Conservation (phyloP, 2,888 invertebrate genomes). For the Abrostola tripartita region DNA sequence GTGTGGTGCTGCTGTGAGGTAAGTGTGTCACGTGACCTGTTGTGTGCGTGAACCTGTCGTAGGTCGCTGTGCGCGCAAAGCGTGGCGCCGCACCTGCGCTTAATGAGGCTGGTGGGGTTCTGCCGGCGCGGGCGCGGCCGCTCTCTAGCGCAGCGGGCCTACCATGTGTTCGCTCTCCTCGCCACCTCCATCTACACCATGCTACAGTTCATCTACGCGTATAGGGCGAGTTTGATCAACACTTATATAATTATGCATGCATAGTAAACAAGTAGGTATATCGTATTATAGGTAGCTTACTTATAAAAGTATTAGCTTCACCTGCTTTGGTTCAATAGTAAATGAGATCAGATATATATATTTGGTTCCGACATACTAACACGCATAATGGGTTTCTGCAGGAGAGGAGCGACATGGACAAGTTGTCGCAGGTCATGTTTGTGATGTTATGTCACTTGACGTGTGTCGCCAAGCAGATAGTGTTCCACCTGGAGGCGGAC, state of each 20-base stretch:
- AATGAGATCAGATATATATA: neutral
- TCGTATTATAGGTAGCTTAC: neutral
- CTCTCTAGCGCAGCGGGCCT: constrained; percentile 32
- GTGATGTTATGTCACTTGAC: constrained; percentile 77
- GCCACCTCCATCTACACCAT: constrained; percentile 64
- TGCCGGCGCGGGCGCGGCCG: constrained; percentile 40
- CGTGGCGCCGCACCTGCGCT: constrained; percentile 61
- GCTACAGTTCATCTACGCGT: constrained; percentile 71
- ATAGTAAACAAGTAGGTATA: neutral
- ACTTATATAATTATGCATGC: neutral
- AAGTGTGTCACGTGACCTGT: neutral
- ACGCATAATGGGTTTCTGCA: constrained; percentile 30
- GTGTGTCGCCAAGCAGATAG: constrained; percentile 74
- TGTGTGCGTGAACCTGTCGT: neutral
- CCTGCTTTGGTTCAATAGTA: neutral
- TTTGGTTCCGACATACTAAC: too few relatives aligned
- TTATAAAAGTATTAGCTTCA: neutral
- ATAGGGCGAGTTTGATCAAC: constrained; percentile 53
- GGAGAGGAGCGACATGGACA: constrained; percentile 72
- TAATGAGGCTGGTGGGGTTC: constrained; percentile 61
- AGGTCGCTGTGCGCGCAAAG: constrained; percentile 53
- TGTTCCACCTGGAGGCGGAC: constrained; percentile 60
- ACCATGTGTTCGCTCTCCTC: constrained; percentile 63
- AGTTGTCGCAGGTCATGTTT: constrained; percentile 76
- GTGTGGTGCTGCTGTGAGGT: neutral